Conservation (phyloP, 2,113 vertebrate genomes). For the Andinoacara biseriatus region DNA sequence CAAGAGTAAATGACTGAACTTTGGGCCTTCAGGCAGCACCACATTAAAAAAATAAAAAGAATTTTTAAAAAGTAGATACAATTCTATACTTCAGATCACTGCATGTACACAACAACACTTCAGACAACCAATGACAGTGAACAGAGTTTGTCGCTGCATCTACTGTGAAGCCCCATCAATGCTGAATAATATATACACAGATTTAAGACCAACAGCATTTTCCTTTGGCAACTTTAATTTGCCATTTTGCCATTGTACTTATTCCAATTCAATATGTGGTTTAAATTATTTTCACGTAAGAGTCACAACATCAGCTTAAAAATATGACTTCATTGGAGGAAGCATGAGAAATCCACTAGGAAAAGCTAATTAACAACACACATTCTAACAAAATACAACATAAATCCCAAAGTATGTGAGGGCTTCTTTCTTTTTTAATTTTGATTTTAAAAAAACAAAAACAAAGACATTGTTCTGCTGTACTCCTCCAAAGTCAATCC, state of each 20-base stretch:
- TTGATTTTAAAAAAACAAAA: slow-evolving; percentile 13
- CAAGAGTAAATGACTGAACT: neutral
- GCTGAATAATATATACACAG: neutral
- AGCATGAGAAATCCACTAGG: neutral
- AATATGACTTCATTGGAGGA: neutral
- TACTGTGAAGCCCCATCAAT: neutral
- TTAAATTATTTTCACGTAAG: neutral
- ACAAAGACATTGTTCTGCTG: neutral
- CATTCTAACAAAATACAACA: neutral
- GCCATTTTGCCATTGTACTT: neutral
- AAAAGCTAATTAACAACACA: neutral
- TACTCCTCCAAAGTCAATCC: neutral
- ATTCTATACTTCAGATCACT: no score
- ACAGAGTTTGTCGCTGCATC: neutral
- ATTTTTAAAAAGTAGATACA: no score
- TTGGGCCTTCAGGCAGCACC: neutral
- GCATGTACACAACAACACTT: no score
- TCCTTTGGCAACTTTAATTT: neutral
- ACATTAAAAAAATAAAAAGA: no score
- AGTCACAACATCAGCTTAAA: neutral
- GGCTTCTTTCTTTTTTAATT: neutral
- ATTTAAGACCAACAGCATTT: neutral
- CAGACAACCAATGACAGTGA: neutral
- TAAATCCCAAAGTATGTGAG: neutral
- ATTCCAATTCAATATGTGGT: neutral